Conservation (phyloP, 2,113 vertebrate genomes). For the Odobenus rosmarus region DNA sequence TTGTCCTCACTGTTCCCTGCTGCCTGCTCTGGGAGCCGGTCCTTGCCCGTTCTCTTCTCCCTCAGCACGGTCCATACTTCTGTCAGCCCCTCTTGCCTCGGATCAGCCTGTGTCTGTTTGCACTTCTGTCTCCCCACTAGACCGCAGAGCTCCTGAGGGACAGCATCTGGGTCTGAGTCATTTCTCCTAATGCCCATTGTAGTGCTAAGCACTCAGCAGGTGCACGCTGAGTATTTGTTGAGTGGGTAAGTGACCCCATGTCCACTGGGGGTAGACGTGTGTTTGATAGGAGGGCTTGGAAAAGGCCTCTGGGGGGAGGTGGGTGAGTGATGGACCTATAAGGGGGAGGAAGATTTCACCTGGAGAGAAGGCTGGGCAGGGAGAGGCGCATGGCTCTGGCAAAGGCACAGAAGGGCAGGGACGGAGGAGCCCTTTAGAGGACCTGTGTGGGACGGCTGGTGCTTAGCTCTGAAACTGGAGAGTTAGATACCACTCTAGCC, state of each 20-base stretch:
- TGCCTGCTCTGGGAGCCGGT: neutral
- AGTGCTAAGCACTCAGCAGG: neutral
- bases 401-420: neutral
- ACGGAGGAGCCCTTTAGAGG: fast-evolving
- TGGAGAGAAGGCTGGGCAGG: neutral
- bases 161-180: neutral
- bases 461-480: neutral
- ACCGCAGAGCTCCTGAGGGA: neutral
- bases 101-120: neutral
- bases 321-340: too few relatives aligned
- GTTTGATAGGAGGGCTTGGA: neutral
- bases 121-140: neutral
- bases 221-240: neutral
- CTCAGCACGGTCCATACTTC: neutral
- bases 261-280: neutral
- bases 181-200: neutral
- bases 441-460: neutral
- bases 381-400: neutral
- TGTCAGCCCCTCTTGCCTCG: neutral
- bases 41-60: neutral
- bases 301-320: neutral
- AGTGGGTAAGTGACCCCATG: fast-evolving
- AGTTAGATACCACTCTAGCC: neutral
- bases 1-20: neutral
- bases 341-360: too few relatives aligned